Conservation (phyloP, 2,797 vertebrate species). For the Platyrinchus mystaceus region DNA sequence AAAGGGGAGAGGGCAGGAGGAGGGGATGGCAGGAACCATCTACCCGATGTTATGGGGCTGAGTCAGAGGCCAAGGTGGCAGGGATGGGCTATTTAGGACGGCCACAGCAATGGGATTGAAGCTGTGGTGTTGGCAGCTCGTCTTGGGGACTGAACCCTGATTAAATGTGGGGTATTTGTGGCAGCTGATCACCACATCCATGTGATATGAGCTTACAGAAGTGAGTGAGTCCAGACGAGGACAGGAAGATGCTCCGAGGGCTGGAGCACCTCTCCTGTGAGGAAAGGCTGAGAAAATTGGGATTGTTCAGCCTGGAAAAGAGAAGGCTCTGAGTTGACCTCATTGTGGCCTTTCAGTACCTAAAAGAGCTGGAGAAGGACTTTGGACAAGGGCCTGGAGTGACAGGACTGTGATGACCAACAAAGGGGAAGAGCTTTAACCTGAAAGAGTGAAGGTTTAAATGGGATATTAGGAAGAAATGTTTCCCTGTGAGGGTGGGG, state of each 20-base stretch:
- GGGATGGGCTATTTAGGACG: background rate
- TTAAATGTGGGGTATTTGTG: too few relatives aligned
- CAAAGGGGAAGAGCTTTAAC: background rate
- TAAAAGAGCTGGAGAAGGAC: background rate
- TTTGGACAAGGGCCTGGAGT: background rate
- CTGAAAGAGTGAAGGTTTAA: background rate
- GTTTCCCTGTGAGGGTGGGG: accelerated
- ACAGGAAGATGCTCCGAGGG: background rate
- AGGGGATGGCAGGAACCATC: background rate
- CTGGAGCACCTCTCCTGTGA: background rate
- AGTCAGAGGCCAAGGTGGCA: background rate
- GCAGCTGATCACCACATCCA: background rate
- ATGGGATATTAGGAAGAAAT: background rate
- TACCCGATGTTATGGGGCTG: background rate
- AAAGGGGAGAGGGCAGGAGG: background rate
- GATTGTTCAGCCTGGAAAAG: background rate
- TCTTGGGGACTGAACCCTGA: background rate
- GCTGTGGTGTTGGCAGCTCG: background rate
- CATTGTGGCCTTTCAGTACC: background rate
- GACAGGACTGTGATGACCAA: background rate
- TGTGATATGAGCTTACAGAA: background rate
- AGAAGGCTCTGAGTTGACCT: background rate
- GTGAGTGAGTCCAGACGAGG: background rate
- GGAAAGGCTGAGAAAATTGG: background rate
- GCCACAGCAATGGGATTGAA: background rate